Percentiles rank a stretch among this genome's conserved stretches.
Conservation (phyloP, 2,113 vertebrate species). For the Tragelaphus strepsiceros region DNA sequence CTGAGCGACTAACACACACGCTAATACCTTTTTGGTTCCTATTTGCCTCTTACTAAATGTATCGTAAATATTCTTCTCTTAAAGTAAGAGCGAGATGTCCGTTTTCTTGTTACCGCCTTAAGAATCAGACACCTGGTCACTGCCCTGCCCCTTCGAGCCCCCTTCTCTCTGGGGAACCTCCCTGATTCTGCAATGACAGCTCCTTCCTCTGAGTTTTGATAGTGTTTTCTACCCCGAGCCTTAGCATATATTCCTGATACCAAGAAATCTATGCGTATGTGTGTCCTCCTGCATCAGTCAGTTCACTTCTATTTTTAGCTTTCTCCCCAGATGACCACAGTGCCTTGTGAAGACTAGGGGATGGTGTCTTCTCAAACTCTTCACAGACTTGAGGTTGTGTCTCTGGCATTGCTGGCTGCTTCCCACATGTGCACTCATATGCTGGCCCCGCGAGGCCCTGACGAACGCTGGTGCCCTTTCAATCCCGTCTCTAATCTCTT, state of each 20-base stretch:
- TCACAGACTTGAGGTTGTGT: not conserved
- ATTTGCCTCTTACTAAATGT: not conserved
- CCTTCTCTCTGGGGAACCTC: accelerated
- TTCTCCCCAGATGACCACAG: not conserved
- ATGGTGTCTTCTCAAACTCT: not conserved
- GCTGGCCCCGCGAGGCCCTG: not conserved
- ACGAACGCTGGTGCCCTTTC: not conserved
- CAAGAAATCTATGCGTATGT: not conserved
- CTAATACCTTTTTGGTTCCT: not conserved
- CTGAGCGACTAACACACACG: not conserved
- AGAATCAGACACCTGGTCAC: not conserved
- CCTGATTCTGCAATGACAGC: not conserved
- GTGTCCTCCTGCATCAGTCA: not conserved
- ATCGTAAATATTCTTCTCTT: not conserved
- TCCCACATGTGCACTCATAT: not conserved
- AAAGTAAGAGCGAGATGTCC: not conserved
- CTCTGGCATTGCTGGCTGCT: not conserved
- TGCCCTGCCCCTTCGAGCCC: accelerated
- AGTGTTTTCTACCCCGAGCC: not conserved
- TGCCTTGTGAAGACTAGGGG: not conserved
- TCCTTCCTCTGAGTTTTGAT: not conserved
- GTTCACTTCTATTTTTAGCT: not conserved
- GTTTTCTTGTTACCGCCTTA: not conserved
- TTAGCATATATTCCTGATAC: not conserved
- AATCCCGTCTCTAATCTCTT: slow-evolving; percentile 13